phyloP scores from a whole-genome alignment of 1,140 invertebrate genomes.

The Cyclargus thomasi region DNA sequence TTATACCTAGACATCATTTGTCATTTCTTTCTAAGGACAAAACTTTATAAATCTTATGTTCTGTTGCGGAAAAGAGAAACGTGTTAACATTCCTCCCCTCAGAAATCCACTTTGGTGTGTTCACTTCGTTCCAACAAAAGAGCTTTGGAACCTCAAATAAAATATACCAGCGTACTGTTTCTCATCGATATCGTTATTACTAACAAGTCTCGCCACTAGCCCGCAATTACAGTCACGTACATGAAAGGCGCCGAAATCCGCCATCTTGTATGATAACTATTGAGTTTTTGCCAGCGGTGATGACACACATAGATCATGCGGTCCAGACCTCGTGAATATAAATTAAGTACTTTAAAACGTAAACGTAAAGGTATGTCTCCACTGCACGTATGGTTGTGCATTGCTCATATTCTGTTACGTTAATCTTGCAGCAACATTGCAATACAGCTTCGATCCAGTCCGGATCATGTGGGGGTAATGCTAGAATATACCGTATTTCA shows the following conservation, averaged over 20 bases:
- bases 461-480: too few relatives aligned
- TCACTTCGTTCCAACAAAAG: too few relatives aligned
- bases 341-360: background rate
- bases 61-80: too few relatives aligned
- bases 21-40: too few relatives aligned
- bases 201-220: background rate
- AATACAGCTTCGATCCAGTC: too few relatives aligned
- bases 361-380: background rate
- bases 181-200: background rate
- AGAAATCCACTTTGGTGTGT: too few relatives aligned
- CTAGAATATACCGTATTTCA: too few relatives aligned
- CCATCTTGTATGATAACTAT: background rate
- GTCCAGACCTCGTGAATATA: background rate
- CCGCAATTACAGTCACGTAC: background rate
- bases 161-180: background rate
- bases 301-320: background rate
- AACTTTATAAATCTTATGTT: too few relatives aligned
- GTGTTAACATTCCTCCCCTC: too few relatives aligned
- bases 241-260: background rate
- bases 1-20: too few relatives aligned
- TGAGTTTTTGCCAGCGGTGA: background rate
- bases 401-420: background rate
- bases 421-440: background rate
- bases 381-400: background rate
- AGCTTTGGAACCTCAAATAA: too few relatives aligned